Conservation (phyloP, 1,140 invertebrate species). For the Ceratosolen solmsi region DNA sequence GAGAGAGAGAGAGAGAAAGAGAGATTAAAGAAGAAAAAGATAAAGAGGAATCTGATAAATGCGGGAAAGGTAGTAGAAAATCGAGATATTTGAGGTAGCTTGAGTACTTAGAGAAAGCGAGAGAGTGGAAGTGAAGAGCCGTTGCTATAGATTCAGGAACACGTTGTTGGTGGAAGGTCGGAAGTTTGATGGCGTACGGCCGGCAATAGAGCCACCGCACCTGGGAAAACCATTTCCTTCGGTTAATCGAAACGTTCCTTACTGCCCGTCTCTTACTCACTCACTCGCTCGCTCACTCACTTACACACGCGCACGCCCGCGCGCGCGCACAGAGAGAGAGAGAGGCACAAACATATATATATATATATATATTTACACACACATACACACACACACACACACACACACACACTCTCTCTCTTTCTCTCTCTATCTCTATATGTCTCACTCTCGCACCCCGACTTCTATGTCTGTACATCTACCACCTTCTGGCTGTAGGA, state of each 20-base stretch:
- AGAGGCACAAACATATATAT: too few species aligned
- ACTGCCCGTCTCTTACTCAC: neutral
- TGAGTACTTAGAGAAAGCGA: neutral
- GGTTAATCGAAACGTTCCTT: slow-evolving; percentile 64
- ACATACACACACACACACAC: neutral
- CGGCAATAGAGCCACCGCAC: slow-evolving; percentile 62
- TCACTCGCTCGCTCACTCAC: neutral
- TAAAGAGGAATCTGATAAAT: slow-evolving; percentile 36
- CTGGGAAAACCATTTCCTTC: slow-evolving; percentile 64
- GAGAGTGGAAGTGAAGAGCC: slow-evolving; percentile 6
- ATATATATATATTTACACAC: too few species aligned
- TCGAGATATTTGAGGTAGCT: slow-evolving; percentile 21
- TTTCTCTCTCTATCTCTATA: neutral
- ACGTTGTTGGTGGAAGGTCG: slow-evolving; percentile 48
- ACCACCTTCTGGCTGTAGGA: neutral
- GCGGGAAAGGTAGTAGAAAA: slow-evolving; percentile 17
- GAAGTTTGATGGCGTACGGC: slow-evolving; percentile 59
- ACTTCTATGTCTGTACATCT: neutral
- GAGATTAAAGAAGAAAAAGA: neutral
- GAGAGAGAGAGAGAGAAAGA: neutral
- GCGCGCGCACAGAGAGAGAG: too few species aligned
- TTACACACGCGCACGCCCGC: too few species aligned
- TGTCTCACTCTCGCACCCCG: neutral
- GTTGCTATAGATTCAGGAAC: slow-evolving; percentile 30
- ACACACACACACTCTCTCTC: neutral